Conservation (phyloP, 2,888 invertebrate genomes). For the Achlya flavicornis region DNA sequence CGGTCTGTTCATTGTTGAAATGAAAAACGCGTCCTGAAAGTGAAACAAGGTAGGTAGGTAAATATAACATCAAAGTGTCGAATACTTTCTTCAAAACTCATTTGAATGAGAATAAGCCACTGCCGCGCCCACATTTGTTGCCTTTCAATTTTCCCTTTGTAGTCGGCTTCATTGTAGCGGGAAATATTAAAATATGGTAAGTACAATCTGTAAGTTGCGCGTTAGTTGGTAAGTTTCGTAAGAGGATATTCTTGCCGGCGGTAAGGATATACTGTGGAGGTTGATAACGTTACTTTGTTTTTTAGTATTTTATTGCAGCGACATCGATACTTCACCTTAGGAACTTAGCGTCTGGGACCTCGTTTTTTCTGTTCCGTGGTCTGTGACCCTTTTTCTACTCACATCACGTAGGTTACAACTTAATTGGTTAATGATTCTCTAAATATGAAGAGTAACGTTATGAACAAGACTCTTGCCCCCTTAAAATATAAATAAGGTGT, state of each 20-base stretch:
- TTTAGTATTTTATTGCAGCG: constrained; percentile 7
- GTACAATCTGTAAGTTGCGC: constrained; percentile 60
- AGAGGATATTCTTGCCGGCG: constrained; percentile 22
- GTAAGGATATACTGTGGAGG: constrained; percentile 14
- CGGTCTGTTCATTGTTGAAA: constrained; percentile 23
- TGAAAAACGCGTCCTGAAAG: constrained; percentile 27
- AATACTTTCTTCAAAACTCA: constrained; percentile 69
- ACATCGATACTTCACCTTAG: constrained; percentile 22
- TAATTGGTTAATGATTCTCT: constrained; percentile 33
- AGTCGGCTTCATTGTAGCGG: constrained; percentile 52
- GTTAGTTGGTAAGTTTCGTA: constrained; percentile 48
- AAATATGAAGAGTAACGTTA: constrained; percentile 34
- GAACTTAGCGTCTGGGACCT: constrained; percentile 26
- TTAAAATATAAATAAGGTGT: no score
- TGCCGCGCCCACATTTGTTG: constrained; percentile 66
- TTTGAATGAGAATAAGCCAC: constrained; percentile 77
- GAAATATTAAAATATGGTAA: constrained; percentile 78
- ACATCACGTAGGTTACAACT: constrained; percentile 31
- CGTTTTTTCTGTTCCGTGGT: no score
- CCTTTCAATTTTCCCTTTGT: constrained; percentile 74
- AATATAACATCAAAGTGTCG: constrained; percentile 70
- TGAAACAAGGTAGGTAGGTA: constrained; percentile 41
- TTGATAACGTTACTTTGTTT: constrained; percentile 26
- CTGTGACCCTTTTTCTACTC: no score
- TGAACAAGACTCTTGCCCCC: constrained; percentile 18